A percentile compares a stretch with the other conserved stretches of the same genome.
Conservation (phyloP, 2,888 invertebrate genomes). For the Eupithecia pulchellata region DNA sequence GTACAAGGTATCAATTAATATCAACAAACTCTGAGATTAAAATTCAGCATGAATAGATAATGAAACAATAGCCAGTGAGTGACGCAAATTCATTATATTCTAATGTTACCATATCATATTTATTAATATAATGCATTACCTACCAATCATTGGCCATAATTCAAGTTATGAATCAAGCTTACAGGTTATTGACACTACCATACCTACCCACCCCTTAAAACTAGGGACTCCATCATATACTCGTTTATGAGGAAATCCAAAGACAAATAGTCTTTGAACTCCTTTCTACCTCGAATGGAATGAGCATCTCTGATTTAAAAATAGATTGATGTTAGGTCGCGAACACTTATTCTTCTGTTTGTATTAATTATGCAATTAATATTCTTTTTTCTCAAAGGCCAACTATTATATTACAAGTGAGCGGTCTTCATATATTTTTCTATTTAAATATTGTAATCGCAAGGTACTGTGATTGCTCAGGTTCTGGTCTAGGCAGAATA, state of each 20-base stretch:
- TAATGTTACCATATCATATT: conserved; percentile 20
- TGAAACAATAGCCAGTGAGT: conserved; percentile 42
- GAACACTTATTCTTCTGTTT: no score
- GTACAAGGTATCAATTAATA: neutral
- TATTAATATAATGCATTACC: conserved; percentile 1
- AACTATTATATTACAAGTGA: no score
- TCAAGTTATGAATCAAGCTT: conserved; percentile 48
- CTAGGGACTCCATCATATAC: neutral
- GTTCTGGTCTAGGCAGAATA: no score
- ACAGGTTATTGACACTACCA: neutral
- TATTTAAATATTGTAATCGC: no score
- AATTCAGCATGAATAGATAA: conserved; percentile 7
- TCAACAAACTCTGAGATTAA: conserved; percentile 3
- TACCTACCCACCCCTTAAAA: conserved; percentile 1
- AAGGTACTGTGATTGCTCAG: no score
- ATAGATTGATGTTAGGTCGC: no score
- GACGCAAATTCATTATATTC: conserved; percentile 48
- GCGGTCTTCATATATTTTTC: no score
- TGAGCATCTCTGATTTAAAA: no score
- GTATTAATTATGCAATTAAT: no score
- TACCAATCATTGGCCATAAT: conserved; percentile 35
- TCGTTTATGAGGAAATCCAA: neutral
- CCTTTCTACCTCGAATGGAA: neutral
- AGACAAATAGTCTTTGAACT: no score
- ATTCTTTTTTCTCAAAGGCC: no score